Conservation (phyloP, 2,797 vertebrate species). For the Tamandua tetradactyla region DNA sequence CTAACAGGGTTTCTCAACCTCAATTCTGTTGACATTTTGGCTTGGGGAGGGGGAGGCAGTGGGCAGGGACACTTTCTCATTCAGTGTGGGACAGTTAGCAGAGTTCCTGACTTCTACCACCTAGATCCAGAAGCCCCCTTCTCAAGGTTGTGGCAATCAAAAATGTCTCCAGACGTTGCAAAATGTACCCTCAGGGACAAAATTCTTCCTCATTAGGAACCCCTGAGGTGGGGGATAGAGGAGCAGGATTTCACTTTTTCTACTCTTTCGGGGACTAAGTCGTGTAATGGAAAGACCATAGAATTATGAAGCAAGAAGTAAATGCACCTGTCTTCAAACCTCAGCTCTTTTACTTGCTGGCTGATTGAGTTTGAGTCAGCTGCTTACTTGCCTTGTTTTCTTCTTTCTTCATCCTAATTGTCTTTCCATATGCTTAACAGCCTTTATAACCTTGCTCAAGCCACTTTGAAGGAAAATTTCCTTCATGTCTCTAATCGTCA, state of each 20-base stretch:
- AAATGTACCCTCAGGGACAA: neutral
- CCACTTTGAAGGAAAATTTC: too few relatives aligned
- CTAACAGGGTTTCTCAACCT: neutral
- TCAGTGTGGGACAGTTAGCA: too few relatives aligned
- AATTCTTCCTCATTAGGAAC: neutral
- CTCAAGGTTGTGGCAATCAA: neutral
- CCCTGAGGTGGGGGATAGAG: neutral
- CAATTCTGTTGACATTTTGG: neutral
- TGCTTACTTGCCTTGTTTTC: too few relatives aligned
- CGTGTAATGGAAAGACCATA: neutral
- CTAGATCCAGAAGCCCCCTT: neutral
- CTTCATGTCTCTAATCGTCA: too few relatives aligned
- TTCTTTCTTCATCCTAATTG: too few relatives aligned
- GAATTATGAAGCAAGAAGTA: neutral
- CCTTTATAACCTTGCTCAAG: too few relatives aligned
- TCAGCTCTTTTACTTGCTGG: neutral
- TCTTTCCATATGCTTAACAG: too few relatives aligned
- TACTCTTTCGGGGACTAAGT: neutral
- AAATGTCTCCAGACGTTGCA: too few relatives aligned
- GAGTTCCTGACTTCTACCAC: too few relatives aligned
- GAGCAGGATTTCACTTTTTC: neutral
- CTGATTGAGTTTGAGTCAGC: too few relatives aligned
- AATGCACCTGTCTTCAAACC: neutral
- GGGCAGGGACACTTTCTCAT: too few relatives aligned
- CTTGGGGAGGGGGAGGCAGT: neutral